Evolutionary conservation across 2,888 invertebrate genomes (phyloP), one percentile per base, ranked within the genome.

Genomic region (Herminia tarsipennalis): DNA sequence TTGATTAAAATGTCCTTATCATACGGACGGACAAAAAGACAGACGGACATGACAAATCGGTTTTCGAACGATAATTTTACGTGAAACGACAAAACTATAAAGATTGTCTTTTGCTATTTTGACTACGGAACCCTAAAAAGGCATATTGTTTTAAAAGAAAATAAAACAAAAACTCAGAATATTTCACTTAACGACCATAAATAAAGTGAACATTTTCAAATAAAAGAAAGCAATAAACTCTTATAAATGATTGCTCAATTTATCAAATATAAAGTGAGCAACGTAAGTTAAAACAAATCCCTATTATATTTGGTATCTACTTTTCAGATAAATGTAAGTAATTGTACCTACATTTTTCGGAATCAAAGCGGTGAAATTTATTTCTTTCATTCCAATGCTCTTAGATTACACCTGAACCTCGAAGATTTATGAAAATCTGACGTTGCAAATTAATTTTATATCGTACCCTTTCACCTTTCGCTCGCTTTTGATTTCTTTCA

Each of bases 391-490:
- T 30, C 9, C 9, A 13, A 27, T 36, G 3, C 17, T n/a, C 29
- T 30, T 22, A 22, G 17, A 30, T 36, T 30, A 25, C 34, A 39
- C 17, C 42, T 42, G 25, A 29, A 34, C 34, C 24, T 18, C n/a
- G 6, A 29, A 43, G 38, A 39, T 43, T 39, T 43, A 43, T 39
- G 35, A 32, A 24, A 34, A 30, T 17, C 13, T 34, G 40, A 32
- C 17, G 2, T 18, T 41, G 36, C 9, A 33, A 28, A 36, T 32
- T 36, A 36, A 45, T 39, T 20, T 34, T 36, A 17, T 43, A 43
- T 12, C 16, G 20, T 16, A 38, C 10, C 30, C 13, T 18, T 30
- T 35, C 33, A 4, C 10, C 18, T 12, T 9, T n/a, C 1, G 13
- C 2, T 20, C 5, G 1, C 12, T 12, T 16, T 24, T 25, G 25